These are phyloP conservation scores for Lepetodrilus schrolli DNA, from an alignment of 2,888 invertebrate genomes.

Conservation along the genomic window DNA sequence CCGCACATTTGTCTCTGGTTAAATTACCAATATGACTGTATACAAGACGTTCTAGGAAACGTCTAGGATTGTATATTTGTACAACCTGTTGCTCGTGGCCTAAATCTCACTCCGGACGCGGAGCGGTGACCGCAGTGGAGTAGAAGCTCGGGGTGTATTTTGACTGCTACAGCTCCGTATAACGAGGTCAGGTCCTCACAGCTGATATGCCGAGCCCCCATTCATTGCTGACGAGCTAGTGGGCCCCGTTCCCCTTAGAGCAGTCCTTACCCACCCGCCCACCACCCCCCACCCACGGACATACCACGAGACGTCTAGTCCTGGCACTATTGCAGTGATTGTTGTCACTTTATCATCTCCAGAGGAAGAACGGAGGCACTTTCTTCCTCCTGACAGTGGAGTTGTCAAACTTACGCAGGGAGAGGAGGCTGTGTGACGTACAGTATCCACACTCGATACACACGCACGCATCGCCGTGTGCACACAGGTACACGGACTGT, in stretches of 20 bases:
- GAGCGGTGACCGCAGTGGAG: neutral
- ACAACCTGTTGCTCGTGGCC: slow-evolving; percentile 21
- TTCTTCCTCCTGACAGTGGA: slow-evolving; percentile 9
- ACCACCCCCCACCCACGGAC: neutral
- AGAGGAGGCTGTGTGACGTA: neutral
- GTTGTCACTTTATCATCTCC: neutral
- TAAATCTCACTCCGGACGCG: neutral
- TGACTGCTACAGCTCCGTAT: slow-evolving; percentile 12
- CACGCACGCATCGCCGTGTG: neutral
- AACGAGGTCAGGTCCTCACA: slow-evolving; percentile 2
- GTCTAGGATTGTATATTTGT: slow-evolving; percentile 13
- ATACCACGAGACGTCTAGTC: neutral
- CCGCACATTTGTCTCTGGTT: too few relatives aligned
- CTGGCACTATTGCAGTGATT: neutral
- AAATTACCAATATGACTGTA: too few relatives aligned
- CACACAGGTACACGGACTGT: neutral
- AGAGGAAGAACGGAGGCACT: neutral
- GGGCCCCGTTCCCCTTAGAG: neutral
- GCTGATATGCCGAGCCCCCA: slow-evolving; percentile 2
- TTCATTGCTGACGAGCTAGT: slow-evolving; percentile 3
- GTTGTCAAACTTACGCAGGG: too few relatives aligned
- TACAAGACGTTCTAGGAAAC: too few relatives aligned
- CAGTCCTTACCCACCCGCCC: slow-evolving; percentile 5
- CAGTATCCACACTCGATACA: neutral
- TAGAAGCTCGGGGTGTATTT: neutral